phyloP scores from a whole-genome alignment of 2,888 invertebrate species.

The Acleris laterana region DNA sequence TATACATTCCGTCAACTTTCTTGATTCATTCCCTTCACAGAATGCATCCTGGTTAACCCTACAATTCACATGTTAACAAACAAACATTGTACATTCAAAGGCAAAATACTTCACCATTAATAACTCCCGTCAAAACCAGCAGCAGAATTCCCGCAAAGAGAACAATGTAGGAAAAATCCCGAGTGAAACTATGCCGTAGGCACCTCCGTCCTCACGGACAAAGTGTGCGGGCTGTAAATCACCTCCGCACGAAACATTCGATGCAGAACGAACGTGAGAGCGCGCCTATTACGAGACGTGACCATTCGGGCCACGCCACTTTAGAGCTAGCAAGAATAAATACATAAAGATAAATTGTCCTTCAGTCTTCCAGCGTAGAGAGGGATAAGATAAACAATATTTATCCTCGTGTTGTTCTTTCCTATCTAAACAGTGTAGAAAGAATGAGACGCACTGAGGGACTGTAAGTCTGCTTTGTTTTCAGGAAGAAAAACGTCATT shows the following conservation, averaged over 20 bases:
- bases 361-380: too few species aligned
- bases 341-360: too few species aligned
- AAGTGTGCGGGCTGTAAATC: conserved; percentile 62
- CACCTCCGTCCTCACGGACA: conserved; percentile 50
- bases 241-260: conserved; percentile 53
- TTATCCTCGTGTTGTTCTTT: too few species aligned
- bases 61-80: too few species aligned
- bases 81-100: conserved; percentile 9
- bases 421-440: too few species aligned
- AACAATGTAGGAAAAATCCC: conserved; percentile 30
- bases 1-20: too few species aligned
- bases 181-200: conserved; percentile 41
- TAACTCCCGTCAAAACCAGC: conserved; percentile 12
- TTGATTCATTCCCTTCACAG: too few species aligned
- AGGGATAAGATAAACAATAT: too few species aligned
- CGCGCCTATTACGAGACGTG: conserved; percentile 47
- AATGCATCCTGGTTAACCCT: too few species aligned
- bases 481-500: background rate
- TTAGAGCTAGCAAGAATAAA: background rate
- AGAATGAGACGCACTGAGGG: too few species aligned
- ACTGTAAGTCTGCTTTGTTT: too few species aligned
- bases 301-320: conserved; percentile 11
- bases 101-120: conserved; percentile 22
- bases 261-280: conserved; percentile 55
- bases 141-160: conserved; percentile 21